These are phyloP conservation scores for Trichosurus vulpecula DNA, from an alignment of 2,797 vertebrate genomes.

Conservation along the genomic window DNA sequence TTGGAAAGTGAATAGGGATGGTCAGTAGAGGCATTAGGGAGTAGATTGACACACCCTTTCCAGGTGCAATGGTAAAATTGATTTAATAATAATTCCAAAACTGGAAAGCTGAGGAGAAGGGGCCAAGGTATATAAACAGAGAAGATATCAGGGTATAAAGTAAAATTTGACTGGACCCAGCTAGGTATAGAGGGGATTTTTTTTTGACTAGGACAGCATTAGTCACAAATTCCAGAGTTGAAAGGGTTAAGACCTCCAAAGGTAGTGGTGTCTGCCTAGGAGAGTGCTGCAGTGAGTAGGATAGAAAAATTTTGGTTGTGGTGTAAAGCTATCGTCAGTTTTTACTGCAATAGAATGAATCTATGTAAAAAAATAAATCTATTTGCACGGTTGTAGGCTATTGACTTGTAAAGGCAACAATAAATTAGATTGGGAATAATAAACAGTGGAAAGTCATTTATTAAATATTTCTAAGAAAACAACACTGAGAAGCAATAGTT, in stretches of 20 bases:
- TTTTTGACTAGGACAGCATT: neutral
- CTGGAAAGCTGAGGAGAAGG: neutral
- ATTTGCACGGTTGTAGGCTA: slow-evolving; percentile 21
- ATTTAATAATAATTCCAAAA: neutral
- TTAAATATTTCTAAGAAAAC: slow-evolving; percentile 52
- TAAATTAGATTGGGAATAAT: slow-evolving; percentile 29
- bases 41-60: neutral
- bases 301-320: neutral
- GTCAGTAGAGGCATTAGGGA: neutral
- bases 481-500: slow-evolving; percentile 66
- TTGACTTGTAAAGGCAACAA: slow-evolving; percentile 47
- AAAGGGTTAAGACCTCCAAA: neutral
- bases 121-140: neutral
- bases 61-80: neutral
- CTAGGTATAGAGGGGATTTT: neutral
- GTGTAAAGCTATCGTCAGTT: neutral
- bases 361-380: slow-evolving; percentile 29
- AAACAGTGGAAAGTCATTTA: slow-evolving; percentile 41
- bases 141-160: neutral
- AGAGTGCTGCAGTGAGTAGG: neutral
- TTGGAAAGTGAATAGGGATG: neutral
- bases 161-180: neutral
- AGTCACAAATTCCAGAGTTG: neutral
- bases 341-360: neutral
- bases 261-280: neutral